Conservation (phyloP, 2,113 vertebrate genomes). For the Origma solitaria region DNA sequence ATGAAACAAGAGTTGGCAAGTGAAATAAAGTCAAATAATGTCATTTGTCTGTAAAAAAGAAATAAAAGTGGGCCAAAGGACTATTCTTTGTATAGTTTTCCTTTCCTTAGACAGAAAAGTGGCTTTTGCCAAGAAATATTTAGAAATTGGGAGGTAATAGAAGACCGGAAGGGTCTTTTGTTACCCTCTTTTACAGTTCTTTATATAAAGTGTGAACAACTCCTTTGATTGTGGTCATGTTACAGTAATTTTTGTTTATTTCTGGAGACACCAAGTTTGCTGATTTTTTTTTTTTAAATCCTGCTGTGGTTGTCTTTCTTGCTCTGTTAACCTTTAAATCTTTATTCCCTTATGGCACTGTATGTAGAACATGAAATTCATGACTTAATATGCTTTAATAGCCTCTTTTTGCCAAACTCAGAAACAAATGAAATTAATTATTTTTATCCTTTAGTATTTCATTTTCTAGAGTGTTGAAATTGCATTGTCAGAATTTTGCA, state of each 20-base stretch:
- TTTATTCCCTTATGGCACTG: background rate
- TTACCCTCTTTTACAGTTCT: background rate
- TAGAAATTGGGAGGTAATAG: background rate
- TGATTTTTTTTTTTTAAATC: background rate
- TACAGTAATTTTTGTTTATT: background rate
- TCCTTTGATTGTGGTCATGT: background rate
- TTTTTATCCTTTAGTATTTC: background rate
- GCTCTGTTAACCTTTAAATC: background rate
- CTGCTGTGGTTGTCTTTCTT: background rate
- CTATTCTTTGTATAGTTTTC: background rate
- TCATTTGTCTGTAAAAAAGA: background rate
- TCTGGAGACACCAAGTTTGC: background rate
- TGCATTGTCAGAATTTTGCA: constrained; percentile 8
- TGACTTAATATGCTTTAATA: background rate
- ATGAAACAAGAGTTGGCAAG: background rate
- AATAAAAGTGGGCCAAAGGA: background rate
- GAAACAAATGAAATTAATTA: background rate
- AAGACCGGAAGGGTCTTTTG: background rate
- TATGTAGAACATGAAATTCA: background rate
- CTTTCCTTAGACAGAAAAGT: background rate
- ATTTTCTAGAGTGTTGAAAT: background rate
- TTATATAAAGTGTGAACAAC: background rate
- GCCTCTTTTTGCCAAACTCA: background rate
- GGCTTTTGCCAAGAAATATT: background rate
- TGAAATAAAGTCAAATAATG: background rate